Base-by-base conservation (phyloP, 2,888 invertebrate species). In the Beris chalybata region DNA sequence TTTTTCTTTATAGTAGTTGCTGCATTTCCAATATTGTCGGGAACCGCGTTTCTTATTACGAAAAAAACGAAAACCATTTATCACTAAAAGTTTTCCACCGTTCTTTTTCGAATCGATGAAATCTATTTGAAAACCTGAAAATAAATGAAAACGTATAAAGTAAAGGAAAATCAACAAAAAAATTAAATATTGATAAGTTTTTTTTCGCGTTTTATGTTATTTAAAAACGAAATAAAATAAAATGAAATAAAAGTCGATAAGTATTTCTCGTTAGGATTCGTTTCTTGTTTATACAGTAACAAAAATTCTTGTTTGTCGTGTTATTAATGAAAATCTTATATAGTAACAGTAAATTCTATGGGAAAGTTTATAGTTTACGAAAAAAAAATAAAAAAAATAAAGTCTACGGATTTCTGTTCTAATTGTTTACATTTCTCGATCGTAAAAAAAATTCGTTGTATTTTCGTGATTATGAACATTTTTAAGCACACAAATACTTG, bases 21-120 rank as follows among this genome's bases (percentile, higher is more conserved):
- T 79, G 68, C 81, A 81, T 69, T 81, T 81, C 81, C 81, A 81
- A 67, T 81, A 81, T 70, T 81, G 81, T 44, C 79, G 72, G 4
- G 77, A 75, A 0, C 79, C 80, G 15, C 81, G 77, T 63, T 80
- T 80, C 67, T 81, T 78, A 67, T 81, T 81, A 22, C 81, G 76
- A 69, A 81, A 81, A 73, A 80, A 81, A 9, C 80, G 75, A 67
- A 80, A 79, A 7, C 81, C 81, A 72, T 81, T 80, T 50, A 80
- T 78, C 2, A 81, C 81, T 64, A 81, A 72, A 45, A 81, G 67
- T 71, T 80, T 79, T 52, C 81, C 80, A 52, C 81, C 80, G 67
- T 80, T 81, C 72, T 80, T 80, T 72, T 80, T 81, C 2, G 81
- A 81, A 70, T 79, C 78, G 63, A 79, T 79, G 67, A 79, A 81